Evolutionary conservation across 2,888 invertebrate species (phyloP), one percentile per base, ranked within the genome.

Genomic region (Polymixis flavicincta): DNA sequence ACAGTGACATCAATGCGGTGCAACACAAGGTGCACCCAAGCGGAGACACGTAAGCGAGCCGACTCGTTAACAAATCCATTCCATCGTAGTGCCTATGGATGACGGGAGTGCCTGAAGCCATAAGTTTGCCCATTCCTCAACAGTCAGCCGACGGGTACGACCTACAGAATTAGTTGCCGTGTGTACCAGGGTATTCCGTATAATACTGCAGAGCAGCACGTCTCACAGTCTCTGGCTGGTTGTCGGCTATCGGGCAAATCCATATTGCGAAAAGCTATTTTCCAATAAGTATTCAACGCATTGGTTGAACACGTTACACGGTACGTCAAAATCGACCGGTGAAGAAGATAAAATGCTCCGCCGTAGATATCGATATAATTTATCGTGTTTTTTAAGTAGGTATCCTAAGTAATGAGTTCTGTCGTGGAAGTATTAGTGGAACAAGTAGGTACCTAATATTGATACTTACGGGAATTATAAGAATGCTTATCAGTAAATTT

Each of bases 391-490:
- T 25, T 42, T n/a, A n/a, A n/a, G n/a, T 0, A 19, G 45, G 1
- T 17, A 11, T 14, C 8, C 1, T 22, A 9, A 2, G n/a, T n/a
- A 42, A 25, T 25, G 25, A 28, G 25, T 25, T 25, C 28, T 48
- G 14, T 28, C 5, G 64, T 48, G 7, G 25, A 25, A 45, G 25
- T 45, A 45, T 19, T 13, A 48, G 22, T 22, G 9, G n/a, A 55
- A 55, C 17, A 55, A 65, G 14, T 28, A n/a, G n/a, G n/a, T n/a
- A n/a, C n/a, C n/a, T n/a, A 59, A 60, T 54, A 65, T n/a, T 65
- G 48, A 57, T 90, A 92, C 86, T 92, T 94, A 28, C 86, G 87
- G 11, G 84, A 80, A 0, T 83, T 85, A 19, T 89, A 89, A 28
- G 79, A 80, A 48, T 72, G 63, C 45, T 66, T 84, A 37, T 82